A percentile compares a stretch with the other conserved stretches of the same genome.
These are phyloP conservation scores for Byasa hedistus DNA, from an alignment of 2,888 invertebrate genomes.

Conservation along the genomic window DNA sequence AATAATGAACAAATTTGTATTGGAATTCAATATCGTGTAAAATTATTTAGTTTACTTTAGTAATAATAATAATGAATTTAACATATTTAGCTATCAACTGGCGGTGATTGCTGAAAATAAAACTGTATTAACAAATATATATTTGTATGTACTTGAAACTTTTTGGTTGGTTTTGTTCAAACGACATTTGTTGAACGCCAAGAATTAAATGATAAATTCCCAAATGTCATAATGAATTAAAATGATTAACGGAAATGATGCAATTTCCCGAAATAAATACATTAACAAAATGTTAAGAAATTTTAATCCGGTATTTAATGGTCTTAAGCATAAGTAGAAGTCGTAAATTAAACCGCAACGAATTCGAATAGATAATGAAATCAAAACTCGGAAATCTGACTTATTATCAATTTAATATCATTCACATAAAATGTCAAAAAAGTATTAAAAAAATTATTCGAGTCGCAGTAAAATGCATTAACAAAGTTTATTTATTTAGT, in stretches of 20 bases:
- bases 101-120: no score
- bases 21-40: no score
- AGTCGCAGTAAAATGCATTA: not conserved
- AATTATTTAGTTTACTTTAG: no score
- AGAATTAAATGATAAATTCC: no score
- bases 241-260: not conserved
- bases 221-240: not conserved
- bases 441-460: slow-evolving; percentile 1
- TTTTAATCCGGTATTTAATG: not conserved
- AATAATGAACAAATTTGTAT: no score
- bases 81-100: no score
- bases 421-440: not conserved
- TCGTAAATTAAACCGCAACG: not conserved
- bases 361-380: slow-evolving; percentile 8
- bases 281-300: not conserved
- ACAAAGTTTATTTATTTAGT: no score
- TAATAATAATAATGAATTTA: no score
- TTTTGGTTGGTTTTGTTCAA: no score
- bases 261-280: not conserved
- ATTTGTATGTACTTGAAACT: no score
- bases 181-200: no score
- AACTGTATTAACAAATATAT: no score
- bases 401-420: slow-evolving; percentile 5
- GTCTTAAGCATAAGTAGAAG: slow-evolving; percentile 2
- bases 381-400: slow-evolving; percentile 6